These are phyloP conservation scores for Euplexia lucipara DNA, from an alignment of 2,888 invertebrate genomes.

Conservation along the genomic window DNA sequence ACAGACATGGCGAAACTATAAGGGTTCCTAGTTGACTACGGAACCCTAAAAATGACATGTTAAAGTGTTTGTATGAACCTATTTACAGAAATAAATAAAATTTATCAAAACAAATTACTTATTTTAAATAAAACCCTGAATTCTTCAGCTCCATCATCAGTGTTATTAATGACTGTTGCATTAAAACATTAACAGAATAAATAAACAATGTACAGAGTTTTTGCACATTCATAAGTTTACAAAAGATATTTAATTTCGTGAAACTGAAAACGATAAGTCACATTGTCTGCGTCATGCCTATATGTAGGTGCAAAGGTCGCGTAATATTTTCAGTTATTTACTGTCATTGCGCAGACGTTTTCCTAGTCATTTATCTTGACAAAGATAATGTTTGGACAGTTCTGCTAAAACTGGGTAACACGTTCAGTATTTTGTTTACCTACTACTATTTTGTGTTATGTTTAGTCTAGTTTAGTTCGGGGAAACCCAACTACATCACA, in stretches of 20 bases:
- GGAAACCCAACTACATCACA: not conserved
- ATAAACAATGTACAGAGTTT: constrained; percentile 21
- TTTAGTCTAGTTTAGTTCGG: not conserved
- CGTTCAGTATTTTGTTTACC: too few species aligned
- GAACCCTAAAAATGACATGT: too few species aligned
- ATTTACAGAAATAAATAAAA: too few species aligned
- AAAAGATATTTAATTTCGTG: not conserved
- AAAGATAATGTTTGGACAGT: constrained; percentile 13
- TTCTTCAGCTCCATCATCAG: not conserved
- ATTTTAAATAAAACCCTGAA: not conserved
- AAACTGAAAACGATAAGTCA: constrained; percentile 4
- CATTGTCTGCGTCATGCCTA: not conserved
- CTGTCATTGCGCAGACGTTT: not conserved
- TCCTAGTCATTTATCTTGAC: constrained; percentile 19
- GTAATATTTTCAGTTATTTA: constrained; percentile 24
- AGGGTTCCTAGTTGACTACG: too few species aligned
- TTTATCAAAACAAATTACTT: not conserved
- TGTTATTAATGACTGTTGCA: constrained; percentile 1
- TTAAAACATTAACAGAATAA: constrained; percentile 18
- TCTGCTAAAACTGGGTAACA: constrained; percentile 10
- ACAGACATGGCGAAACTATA: too few species aligned
- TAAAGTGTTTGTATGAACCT: too few species aligned
- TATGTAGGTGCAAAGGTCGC: not conserved
- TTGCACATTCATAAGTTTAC: not conserved
- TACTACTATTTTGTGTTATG: too few species aligned